Conservation (phyloP, 2,113 vertebrate genomes). For the Sander lucioperca region DNA sequence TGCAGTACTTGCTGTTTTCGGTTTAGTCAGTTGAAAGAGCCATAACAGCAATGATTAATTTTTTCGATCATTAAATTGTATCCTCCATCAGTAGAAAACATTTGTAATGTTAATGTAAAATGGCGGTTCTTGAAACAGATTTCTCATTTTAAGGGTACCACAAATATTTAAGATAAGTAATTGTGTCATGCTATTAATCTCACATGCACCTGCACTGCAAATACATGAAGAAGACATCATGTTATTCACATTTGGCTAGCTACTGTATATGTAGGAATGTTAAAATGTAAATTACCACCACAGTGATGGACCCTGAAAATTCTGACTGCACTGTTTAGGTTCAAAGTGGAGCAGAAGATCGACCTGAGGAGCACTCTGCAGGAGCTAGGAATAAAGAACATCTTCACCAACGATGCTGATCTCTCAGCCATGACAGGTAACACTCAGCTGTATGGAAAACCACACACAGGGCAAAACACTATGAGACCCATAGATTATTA, state of each 20-base stretch:
- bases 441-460: slow-evolving; percentile 24
- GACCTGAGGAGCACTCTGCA: slow-evolving; percentile 92
- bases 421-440: slow-evolving; percentile 95
- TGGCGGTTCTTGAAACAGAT: background rate
- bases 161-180: background rate
- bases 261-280: background rate
- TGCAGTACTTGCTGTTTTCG: background rate
- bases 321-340: slow-evolving; percentile 78
- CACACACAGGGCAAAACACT: background rate
- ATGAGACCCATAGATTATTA: background rate
- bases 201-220: background rate
- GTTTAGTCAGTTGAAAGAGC: background rate
- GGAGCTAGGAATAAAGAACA: slow-evolving; percentile 91
- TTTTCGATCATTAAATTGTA: background rate
- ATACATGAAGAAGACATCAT: background rate
- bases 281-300: background rate
- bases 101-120: background rate
- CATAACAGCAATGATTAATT: background rate
- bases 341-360: slow-evolving; percentile 95
- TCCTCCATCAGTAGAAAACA: background rate
- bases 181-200: background rate
- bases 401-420: slow-evolving; percentile 92
- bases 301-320: background rate
- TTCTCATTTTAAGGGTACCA: background rate
- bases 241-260: background rate